Conservation (phyloP, 2,888 invertebrate genomes). For the Megalurothrips usitatus region DNA sequence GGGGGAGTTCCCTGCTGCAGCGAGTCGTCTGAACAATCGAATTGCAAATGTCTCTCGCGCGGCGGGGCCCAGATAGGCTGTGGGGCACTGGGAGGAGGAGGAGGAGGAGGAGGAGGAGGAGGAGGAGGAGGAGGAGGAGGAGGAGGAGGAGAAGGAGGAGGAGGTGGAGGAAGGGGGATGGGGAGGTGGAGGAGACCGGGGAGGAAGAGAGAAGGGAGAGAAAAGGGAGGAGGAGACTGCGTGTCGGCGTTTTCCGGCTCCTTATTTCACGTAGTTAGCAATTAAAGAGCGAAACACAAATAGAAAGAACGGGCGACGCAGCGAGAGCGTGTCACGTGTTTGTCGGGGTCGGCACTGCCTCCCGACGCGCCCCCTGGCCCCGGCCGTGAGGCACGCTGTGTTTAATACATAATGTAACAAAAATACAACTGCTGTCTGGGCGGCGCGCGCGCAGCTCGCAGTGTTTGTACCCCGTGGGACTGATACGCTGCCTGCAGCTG, state of each 20-base stretch:
- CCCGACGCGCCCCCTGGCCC: no score
- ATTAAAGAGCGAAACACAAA: background rate
- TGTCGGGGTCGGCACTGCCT: no score
- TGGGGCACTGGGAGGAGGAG: background rate
- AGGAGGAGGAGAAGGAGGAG: background rate
- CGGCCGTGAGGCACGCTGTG: no score
- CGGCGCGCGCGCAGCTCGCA: no score
- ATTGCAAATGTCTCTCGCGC: background rate
- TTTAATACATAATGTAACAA: no score
- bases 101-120: background rate
- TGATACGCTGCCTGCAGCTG: no score
- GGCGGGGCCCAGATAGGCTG: background rate
- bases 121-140: background rate
- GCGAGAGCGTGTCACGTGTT: background rate
- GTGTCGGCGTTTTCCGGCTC: background rate
- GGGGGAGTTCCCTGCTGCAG: no score
- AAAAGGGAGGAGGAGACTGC: background rate
- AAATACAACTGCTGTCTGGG: no score
- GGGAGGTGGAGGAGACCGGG: background rate
- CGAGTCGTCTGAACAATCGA: background rate
- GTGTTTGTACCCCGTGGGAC: no score
- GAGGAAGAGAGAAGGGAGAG: background rate
- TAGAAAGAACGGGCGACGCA: background rate
- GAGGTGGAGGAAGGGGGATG: background rate
- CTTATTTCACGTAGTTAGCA: no score